Percentiles rank a stretch among this genome's conserved stretches.
Conservation (phyloP, 2,113 vertebrate species). For the Mesocricetus auratus region DNA sequence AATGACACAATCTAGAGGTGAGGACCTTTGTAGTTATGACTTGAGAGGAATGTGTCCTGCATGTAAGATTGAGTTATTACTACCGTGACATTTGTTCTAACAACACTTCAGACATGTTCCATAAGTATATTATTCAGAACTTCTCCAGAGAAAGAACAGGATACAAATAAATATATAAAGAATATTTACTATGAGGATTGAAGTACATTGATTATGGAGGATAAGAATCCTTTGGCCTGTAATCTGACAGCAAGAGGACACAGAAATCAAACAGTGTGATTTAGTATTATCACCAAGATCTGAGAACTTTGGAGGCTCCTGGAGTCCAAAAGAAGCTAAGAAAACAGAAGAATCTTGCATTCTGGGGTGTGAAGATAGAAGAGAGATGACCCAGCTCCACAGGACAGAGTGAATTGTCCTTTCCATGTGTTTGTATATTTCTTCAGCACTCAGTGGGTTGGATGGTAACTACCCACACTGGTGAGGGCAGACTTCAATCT, state of each 20-base stretch:
- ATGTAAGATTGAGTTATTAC: neutral
- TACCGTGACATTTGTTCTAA: neutral
- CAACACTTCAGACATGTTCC: neutral
- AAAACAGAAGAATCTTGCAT: neutral
- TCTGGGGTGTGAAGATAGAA: neutral
- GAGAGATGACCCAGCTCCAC: neutral
- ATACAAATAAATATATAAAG: neutral
- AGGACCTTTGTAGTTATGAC: neutral
- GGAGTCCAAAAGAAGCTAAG: neutral
- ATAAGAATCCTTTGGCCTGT: neutral
- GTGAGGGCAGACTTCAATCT: neutral
- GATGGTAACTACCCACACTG: neutral
- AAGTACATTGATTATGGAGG: neutral
- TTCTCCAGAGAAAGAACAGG: neutral
- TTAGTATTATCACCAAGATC: neutral
- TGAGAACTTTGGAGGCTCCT: neutral
- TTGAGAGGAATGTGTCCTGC: neutral
- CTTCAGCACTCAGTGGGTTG: neutral
- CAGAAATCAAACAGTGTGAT: neutral
- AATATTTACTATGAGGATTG: neutral
- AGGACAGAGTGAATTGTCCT: neutral
- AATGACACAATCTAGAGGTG: neutral
- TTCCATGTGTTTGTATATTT: neutral
- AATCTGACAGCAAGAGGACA: neutral
- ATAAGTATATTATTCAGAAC: neutral